Evolutionary conservation across 2,797 vertebrate genomes (phyloP), one percentile per base, ranked within the genome.

Genomic region (Manis pentadactyla): DNA sequence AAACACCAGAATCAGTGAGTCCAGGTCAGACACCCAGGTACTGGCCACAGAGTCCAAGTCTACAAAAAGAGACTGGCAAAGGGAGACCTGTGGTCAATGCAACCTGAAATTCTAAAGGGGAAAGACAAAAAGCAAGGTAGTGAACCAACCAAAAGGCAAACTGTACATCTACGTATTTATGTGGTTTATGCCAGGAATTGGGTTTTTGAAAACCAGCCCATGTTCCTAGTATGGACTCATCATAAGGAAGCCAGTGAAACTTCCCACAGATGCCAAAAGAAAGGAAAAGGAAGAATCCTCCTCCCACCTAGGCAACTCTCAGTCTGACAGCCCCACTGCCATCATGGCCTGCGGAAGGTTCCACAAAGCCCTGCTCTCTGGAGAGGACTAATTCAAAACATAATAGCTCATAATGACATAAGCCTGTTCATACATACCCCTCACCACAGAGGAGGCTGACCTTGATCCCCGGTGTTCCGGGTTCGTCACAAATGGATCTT

Each of bases 1-100:
- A 97, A 97, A 96, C 97, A 95, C 97, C 94, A 97, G 97, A 98
- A 98, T 94, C 97, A 97, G 97, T 96, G 90, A 98, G 85, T 73
- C 37, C 7, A 17, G 71, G 95, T 94, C 79, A 96, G 71, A 53
- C 93, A 94, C 93, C 64, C 57, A 31, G 95, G 93, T 85, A 77
- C 96, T 57, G 69, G 85, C 78, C 97, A 87, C 14, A 7, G 18
- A 21, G 79, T 21, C 78, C 77, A 97, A 96, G 18, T 61, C 34
- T 37, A 71, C 29, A 27, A 46, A 91, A 91, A 88, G 21, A 18
- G 42, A 71, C 53, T 63, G 29, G 53, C 27, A 9, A 73, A 94
- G 79, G 57, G 71, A 15, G 4, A 34, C 0, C 3, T 0, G 1
- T 66, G 69, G 46, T 53, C 82, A 95, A 84, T 15, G 18, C 34